Percentiles rank a stretch among this genome's conserved stretches.
Evolutionary conservation across 2,888 invertebrate genomes (phyloP).

Genomic region (Folsomia manolachei): DNA sequence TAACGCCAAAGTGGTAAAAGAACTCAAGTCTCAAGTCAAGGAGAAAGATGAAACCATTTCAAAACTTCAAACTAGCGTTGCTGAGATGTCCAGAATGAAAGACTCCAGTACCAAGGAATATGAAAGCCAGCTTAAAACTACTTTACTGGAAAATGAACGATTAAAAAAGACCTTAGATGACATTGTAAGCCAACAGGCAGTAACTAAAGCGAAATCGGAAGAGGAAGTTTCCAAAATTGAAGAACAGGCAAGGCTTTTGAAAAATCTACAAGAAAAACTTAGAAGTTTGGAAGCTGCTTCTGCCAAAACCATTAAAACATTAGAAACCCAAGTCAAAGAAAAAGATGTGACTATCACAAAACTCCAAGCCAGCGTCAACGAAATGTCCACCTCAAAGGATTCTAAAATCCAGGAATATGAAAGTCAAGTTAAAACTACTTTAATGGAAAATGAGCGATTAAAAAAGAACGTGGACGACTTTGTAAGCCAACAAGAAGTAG

Average conservation of each 20-base stretch:
- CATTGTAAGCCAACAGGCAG: neutral
- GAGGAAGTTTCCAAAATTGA: neutral
- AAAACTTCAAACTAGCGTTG: neutral
- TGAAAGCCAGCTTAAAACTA: neutral
- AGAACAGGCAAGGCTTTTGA: too few relatives aligned
- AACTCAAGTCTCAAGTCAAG: neutral
- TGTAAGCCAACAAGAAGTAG: neutral
- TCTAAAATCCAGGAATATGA: too few relatives aligned
- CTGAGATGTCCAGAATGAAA: neutral
- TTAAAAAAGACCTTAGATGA: too few relatives aligned
- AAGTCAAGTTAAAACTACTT: neutral
- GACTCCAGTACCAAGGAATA: neutral
- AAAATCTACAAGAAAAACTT: too few relatives aligned
- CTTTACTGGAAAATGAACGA: too few relatives aligned
- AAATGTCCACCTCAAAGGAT: too few relatives aligned
- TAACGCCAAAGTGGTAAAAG: neutral
- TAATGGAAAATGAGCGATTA: too few relatives aligned
- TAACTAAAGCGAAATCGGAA: slow-evolving; percentile 9
- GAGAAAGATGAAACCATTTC: neutral
- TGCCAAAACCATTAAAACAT: neutral
- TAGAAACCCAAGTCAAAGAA: neutral
- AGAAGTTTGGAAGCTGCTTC: too few relatives aligned
- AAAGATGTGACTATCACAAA: too few relatives aligned
- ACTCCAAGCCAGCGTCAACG: too few relatives aligned
- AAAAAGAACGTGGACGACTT: too few relatives aligned